Conservation (phyloP, 2,797 vertebrate genomes). For the Rhabdophis nuchalis region DNA sequence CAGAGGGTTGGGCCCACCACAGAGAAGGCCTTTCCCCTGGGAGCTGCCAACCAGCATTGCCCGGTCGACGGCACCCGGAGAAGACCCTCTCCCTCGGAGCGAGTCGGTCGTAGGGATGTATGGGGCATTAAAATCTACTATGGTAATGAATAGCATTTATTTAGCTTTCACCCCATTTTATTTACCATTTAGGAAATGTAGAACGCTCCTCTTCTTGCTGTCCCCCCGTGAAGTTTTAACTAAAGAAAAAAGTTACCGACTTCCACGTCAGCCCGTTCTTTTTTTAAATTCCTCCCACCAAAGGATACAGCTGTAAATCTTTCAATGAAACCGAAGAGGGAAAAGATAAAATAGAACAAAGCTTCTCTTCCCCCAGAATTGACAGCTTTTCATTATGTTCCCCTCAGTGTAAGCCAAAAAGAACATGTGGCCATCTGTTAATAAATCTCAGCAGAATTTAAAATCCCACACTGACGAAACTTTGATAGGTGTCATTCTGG, state of each 20-base stretch:
- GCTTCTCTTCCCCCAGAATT: slow-evolving; percentile 6
- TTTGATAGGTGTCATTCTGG: slow-evolving; percentile 16
- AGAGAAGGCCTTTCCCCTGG: no score
- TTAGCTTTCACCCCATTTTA: background rate
- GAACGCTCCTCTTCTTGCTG: background rate
- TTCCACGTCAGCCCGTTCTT: background rate
- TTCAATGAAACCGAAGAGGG: background rate
- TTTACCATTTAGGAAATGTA: background rate
- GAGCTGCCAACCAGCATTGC: no score
- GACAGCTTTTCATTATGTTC: slow-evolving; percentile 35
- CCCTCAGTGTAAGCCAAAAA: background rate
- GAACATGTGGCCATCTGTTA: slow-evolving; percentile 35
- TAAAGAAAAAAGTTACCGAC: background rate
- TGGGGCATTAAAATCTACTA: background rate
- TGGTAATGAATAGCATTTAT: background rate
- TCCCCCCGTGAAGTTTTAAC: background rate
- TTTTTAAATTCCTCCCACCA: background rate
- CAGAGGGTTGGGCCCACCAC: no score
- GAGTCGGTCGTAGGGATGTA: no score
- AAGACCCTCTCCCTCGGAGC: no score
- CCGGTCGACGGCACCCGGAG: no score
- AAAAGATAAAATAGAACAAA: background rate
- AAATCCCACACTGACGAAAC: slow-evolving; percentile 17
- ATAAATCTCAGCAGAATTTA: slow-evolving; percentile 29
- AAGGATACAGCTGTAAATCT: background rate